Evolutionary conservation across 2,888 invertebrate species (phyloP).

Genomic region (Eristalis arbustorum): DNA sequence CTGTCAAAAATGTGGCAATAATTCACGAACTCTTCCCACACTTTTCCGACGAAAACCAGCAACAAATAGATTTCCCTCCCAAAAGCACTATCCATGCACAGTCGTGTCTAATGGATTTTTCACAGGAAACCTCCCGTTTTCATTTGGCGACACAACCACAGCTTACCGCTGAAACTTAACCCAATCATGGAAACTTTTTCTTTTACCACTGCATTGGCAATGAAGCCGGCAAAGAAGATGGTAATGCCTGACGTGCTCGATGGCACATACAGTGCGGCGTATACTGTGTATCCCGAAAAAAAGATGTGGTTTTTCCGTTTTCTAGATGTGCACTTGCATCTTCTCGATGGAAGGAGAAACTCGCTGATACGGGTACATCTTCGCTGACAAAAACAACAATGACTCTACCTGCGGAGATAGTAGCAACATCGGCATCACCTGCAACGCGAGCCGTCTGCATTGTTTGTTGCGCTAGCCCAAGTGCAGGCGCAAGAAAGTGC

Average conservation of each 20-base stretch:
- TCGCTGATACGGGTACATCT: constrained; percentile 14
- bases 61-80: constrained; percentile 6
- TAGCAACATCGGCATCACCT: neutral
- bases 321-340: constrained; percentile 9
- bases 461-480: neutral
- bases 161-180: constrained; percentile 34
- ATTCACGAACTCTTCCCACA: neutral
- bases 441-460: neutral
- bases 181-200: constrained; percentile 26
- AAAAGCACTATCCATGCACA: neutral
- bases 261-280: neutral
- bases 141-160: constrained; percentile 5
- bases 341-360: constrained; percentile 51
- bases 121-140: constrained; percentile 48
- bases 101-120: constrained; percentile 18
- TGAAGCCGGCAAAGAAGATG: neutral
- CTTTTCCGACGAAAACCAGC: neutral
- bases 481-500: neutral
- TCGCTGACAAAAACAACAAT: constrained; percentile 17
- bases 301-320: constrained; percentile 23
- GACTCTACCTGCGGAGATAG: neutral
- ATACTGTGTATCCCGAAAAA: neutral
- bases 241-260: neutral
- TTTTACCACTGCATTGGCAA: constrained; percentile 2
- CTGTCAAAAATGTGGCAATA: constrained; percentile 1